These are phyloP conservation scores for Hypotaenidia philippensis DNA, from an alignment of 2,797 vertebrate genomes.

Conservation along the genomic window DNA sequence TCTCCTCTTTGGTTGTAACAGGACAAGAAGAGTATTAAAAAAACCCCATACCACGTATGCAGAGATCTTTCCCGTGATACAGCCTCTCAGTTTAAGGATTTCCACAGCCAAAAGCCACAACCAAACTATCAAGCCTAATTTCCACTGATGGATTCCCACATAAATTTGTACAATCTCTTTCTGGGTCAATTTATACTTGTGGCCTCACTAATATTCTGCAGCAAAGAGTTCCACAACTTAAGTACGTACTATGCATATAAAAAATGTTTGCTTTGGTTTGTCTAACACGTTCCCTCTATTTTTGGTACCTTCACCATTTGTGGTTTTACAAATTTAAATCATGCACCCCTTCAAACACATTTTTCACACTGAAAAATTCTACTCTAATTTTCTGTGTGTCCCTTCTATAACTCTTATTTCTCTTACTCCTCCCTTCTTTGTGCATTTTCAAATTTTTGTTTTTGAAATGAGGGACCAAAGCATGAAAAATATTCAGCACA, in stretches of 20 bases:
- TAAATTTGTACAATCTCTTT: slow-evolving; percentile 21
- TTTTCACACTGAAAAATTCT: slow-evolving; percentile 6
- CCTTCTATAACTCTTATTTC: background rate
- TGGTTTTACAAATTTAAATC: slow-evolving; percentile 17
- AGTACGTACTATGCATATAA: background rate
- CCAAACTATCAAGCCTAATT: slow-evolving; percentile 12
- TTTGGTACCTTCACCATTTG: slow-evolving; percentile 15
- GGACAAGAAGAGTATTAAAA: background rate
- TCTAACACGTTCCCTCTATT: background rate
- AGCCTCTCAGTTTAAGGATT: slow-evolving; percentile 7
- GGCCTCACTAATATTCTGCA: slow-evolving; percentile 4
- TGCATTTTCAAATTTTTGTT: background rate
- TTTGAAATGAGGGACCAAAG: background rate
- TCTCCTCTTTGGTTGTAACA: background rate
- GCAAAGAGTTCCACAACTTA: background rate
- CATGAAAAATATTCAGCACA: background rate
- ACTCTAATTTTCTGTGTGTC: background rate
- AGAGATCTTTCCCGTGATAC: background rate
- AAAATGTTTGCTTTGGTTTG: slow-evolving; percentile 46
- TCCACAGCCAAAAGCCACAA: slow-evolving; percentile 44
- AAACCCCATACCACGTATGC: background rate
- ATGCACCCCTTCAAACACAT: background rate
- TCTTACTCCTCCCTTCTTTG: background rate
- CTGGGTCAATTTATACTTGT: slow-evolving; percentile 14
- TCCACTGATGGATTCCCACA: slow-evolving; percentile 7